phyloP scores from a whole-genome alignment of 2,113 vertebrate genomes.

The Holacanthus passer region DNA sequence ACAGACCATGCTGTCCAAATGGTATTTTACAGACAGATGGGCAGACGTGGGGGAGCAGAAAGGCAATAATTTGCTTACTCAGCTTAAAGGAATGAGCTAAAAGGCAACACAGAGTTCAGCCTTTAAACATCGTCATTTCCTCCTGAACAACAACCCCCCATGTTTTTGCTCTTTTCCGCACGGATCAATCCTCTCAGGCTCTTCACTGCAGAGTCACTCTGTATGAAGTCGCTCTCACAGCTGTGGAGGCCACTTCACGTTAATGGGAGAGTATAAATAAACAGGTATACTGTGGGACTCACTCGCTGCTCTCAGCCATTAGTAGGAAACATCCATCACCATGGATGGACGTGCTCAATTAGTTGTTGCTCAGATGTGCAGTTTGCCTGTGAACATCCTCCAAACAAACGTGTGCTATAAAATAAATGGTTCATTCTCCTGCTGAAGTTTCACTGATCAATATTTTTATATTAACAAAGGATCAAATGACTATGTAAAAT shows the following conservation, averaged over 20 bases:
- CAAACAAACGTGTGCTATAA: background rate
- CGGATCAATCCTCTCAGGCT: background rate
- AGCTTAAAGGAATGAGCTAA: background rate
- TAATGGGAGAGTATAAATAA: slow-evolving; percentile 16
- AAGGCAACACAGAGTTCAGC: background rate
- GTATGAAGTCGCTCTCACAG: background rate
- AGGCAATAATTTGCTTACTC: background rate
- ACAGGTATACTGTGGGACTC: slow-evolving; percentile 10
- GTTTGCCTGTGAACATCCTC: background rate
- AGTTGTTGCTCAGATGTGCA: background rate
- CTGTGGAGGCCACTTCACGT: slow-evolving; percentile 22
- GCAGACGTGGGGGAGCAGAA: background rate
- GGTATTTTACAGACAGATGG: background rate
- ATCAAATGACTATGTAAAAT: background rate
- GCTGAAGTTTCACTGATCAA: background rate
- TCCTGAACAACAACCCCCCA: background rate
- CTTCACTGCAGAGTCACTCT: background rate
- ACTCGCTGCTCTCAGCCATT: background rate
- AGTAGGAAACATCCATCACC: slow-evolving; percentile 3
- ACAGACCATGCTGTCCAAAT: background rate
- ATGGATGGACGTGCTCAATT: background rate
- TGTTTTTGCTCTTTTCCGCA: background rate
- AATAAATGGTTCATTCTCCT: background rate
- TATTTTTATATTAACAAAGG: slow-evolving; percentile 5
- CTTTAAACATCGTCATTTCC: background rate